Percentiles rank a stretch among this genome's conserved stretches.
Conservation (phyloP, 2,797 vertebrate species). For the Tadarida brasiliensis region DNA sequence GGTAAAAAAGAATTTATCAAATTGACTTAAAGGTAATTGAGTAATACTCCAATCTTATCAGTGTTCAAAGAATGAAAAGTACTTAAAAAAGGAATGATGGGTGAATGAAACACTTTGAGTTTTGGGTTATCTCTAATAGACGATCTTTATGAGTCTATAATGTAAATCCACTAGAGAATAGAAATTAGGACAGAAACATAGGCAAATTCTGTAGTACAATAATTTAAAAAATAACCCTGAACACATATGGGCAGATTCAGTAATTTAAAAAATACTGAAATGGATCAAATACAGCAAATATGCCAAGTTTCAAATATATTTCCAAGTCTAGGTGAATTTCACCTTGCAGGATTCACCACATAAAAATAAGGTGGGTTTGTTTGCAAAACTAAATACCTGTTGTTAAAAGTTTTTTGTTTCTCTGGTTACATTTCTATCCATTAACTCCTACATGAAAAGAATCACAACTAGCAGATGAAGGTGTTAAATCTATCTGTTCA, state of each 20-base stretch:
- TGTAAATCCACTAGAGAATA: not conserved
- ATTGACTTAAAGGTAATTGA: not conserved
- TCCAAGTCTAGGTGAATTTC: not conserved
- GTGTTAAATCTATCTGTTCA: not conserved
- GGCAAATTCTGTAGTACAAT: not conserved
- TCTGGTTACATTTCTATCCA: constrained; percentile 1
- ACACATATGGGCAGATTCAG: not conserved
- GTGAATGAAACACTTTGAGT: not conserved
- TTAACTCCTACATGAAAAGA: not conserved
- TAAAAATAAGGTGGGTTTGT: not conserved
- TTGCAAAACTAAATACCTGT: not conserved
- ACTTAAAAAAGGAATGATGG: not conserved
- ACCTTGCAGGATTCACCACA: not conserved
- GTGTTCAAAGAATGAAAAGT: constrained; percentile 48
- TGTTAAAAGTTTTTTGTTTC: not conserved
- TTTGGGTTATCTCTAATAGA: not conserved
- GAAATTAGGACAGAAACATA: not conserved
- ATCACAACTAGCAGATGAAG: not conserved
- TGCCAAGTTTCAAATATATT: constrained; percentile 29
- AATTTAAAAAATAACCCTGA: constrained; percentile 22
- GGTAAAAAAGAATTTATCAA: constrained; percentile 15
- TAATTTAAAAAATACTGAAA: not conserved
- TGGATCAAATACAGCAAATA: not conserved
- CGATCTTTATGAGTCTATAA: constrained; percentile 23
- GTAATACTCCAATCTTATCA: not conserved